Base-by-base conservation (phyloP, 2,797 vertebrate species). In the Sebastiscus tertius region DNA sequence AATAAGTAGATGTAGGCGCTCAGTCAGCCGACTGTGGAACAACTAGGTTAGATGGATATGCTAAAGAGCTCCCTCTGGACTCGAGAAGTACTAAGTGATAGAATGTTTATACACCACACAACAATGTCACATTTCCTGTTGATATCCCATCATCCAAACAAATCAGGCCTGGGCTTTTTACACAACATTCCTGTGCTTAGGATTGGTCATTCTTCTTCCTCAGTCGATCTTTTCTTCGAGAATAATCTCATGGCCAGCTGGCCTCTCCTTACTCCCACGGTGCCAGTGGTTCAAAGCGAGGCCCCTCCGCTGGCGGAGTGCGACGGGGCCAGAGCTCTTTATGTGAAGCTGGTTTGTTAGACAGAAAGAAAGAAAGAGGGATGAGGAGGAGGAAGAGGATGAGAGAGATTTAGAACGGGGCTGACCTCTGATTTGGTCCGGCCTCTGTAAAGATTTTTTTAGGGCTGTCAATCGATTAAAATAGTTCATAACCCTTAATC, bases 231-330 rank as follows among this genome's bases (percentile, higher is more conserved):
- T 72, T 62, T 82, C 75, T 82, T 62, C 65, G 66, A 16, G 56
- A 72, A 59, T 81, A 52, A 73, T 86, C 80, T 74, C 42, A 2
- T 2, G 20, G 77, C 77, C 82, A 84, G 66, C 82, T 86, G 79
- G 75, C 85, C 63, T 33, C 66, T 75, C 22, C 56, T 75, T 31
- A 67, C 79, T 80, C 70, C 34, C 29, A 54, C 16, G 11, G 61
- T 82, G 75, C 80, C 88, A 83, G 59, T n/a, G 74, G 79, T 81
- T 80, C 75, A 66, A 70, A 80, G 77, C 31, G 5, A 68, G 71
- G 75, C 79, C 84, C 71, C 84, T 83, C 24, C 24, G 18, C 81
- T 75, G 81, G 26, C 63, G 1, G 71, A 76, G 56, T 46, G 55
- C n/a, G 36, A 73, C 4, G 46, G 62, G 66, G 65, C 58, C 60